Base-by-base conservation (phyloP, 2,888 invertebrate genomes). In the Noctua fimbriata region DNA sequence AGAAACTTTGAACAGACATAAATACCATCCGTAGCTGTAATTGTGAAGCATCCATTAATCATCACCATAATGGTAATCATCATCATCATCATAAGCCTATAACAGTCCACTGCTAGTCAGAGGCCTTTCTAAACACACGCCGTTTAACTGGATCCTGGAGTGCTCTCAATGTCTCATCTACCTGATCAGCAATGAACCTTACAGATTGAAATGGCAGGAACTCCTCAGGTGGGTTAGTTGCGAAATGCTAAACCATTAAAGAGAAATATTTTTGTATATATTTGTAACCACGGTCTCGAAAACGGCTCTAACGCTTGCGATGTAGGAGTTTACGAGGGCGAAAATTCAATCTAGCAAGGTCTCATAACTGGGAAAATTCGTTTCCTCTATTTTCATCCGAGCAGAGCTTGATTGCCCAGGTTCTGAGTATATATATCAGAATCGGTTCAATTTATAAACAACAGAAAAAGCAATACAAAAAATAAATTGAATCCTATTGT, bases 401-500 rank as follows among this genome's bases (percentile, higher is more conserved):
- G 44, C 44, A 44, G 44, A 41, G 41, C 7, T 41, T 7, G 41
- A 0, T 7, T 7, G 41, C 44, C 10, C 1, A 10, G 10, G 44
- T 44, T 12, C 44, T 10, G 36, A 60, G 32, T n/a, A 65, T 32
- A 52, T 3, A 47, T 36, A 58, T 36, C 10, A 47, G 2, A 36
- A 78, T 78, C 24, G 41, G 28, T 32, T 44, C 58, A 14, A 78
- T 60, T 60, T 41, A 60, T 49, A 41, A n/a, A 49, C 7, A 79
- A 10, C 69, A 60, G n/a, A 78, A 78, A 78, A 77, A 65, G 41
- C 55, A 41, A 41, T 52, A 44, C 32, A 82, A 76, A 67, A 80
- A 80, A 63, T 69, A 5, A 32, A 80, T 80, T 82, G 60, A 49
- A 76, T 69, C 21, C 69, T 76, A 65, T 76, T 76, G 58, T 69